These are phyloP conservation scores for Oryzias melastigma DNA, from an alignment of 2,113 vertebrate species.

Conservation along the genomic window DNA sequence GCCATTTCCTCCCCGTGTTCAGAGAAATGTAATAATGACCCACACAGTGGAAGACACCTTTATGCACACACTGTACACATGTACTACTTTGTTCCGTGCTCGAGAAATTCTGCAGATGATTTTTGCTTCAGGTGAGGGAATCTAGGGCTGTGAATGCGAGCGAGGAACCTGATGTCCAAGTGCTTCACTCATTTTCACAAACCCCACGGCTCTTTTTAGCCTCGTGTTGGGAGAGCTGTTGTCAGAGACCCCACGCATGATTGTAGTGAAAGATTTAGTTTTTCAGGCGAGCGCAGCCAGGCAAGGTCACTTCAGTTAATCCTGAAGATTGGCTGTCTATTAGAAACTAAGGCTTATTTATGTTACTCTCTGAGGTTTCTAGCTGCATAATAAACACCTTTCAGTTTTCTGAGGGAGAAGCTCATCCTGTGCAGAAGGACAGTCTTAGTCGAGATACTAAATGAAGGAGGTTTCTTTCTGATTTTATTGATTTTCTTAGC, in stretches of 20 bases:
- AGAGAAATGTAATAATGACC: slow-evolving; percentile 40
- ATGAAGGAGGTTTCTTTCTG: too few species aligned
- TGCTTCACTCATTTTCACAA: slow-evolving; percentile 31
- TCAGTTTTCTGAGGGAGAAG: too few species aligned
- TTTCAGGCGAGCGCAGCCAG: slow-evolving; percentile 15
- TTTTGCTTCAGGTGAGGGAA: slow-evolving; percentile 37
- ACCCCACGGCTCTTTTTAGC: slow-evolving; percentile 28
- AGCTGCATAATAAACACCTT: too few species aligned
- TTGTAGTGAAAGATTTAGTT: slow-evolving; percentile 37
- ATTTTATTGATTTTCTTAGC: too few species aligned
- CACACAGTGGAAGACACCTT: background rate
- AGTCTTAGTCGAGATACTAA: too few species aligned
- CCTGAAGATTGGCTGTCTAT: background rate
- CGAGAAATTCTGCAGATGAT: slow-evolving; percentile 14
- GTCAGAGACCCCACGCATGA: slow-evolving; percentile 37
- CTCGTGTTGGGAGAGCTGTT: slow-evolving; percentile 20
- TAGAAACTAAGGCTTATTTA: slow-evolving; percentile 12
- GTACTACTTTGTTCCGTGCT: slow-evolving; percentile 19
- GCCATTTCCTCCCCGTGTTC: slow-evolving; percentile 3
- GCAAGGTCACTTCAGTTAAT: slow-evolving; percentile 43
- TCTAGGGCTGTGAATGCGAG: slow-evolving; percentile 36
- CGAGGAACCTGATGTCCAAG: slow-evolving; percentile 12
- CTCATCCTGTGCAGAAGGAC: too few species aligned
- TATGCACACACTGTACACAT: slow-evolving; percentile 2
- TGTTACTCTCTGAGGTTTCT: too few species aligned